phyloP scores from a whole-genome alignment of 2,797 vertebrate species.

The Eutrigla gurnardus region DNA sequence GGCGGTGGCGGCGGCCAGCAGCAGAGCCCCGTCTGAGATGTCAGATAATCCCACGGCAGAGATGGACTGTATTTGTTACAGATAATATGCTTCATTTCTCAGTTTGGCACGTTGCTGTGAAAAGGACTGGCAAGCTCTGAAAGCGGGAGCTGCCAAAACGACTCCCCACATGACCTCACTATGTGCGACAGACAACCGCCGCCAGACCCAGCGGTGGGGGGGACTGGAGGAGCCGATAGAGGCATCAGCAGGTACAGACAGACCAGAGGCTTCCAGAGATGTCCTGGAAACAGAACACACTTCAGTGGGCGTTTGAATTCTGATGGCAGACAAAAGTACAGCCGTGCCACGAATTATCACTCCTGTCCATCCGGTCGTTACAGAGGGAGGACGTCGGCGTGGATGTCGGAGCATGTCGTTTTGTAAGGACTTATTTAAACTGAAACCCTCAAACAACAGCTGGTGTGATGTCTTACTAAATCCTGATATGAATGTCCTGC shows the following conservation, averaged over 20 bases:
- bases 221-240: constrained; percentile 17
- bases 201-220: constrained; percentile 47
- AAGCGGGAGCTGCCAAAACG: constrained; percentile 57
- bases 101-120: constrained; percentile 55
- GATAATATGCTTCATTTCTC: constrained; percentile 70
- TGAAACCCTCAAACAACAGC: too few relatives aligned
- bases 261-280: constrained; percentile 11
- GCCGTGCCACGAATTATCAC: not conserved
- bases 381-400: not conserved
- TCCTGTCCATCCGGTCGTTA: not conserved
- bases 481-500: not conserved
- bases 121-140: constrained; percentile 57
- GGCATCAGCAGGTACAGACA: constrained; percentile 24
- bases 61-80: constrained; percentile 71
- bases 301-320: not conserved
- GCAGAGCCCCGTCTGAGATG: constrained; percentile 48
- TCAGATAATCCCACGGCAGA: constrained; percentile 64
- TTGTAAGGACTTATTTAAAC: too few relatives aligned
- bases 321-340: not conserved
- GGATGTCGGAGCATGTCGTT: not conserved
- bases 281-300: not conserved
- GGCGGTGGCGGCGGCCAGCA: constrained; percentile 17
- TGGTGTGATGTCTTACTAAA: too few relatives aligned
- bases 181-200: constrained; percentile 46
- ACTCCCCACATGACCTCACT: constrained; percentile 57